Conservation (phyloP, 2,113 vertebrate species). For the Notothenia coriiceps region DNA sequence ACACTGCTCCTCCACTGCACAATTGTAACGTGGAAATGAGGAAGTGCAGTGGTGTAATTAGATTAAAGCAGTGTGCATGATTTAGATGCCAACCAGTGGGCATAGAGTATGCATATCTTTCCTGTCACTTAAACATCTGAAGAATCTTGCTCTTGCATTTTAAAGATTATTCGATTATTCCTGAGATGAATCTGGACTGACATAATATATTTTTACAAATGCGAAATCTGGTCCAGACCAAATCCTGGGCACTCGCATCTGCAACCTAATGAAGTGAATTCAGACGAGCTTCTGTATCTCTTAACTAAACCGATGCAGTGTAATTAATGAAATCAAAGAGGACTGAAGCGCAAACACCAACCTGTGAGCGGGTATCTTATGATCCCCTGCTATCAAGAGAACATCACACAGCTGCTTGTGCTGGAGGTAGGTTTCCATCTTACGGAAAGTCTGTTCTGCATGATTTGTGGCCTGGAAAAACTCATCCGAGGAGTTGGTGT, state of each 20-base stretch:
- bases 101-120: constrained; percentile 20
- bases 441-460: constrained; percentile 93
- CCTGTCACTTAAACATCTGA: constrained; percentile 11
- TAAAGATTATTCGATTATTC: constrained; percentile 16
- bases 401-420: constrained; percentile 97
- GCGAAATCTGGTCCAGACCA: constrained; percentile 16
- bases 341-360: constrained; percentile 68
- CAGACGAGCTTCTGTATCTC: constrained; percentile 34
- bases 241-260: constrained; percentile 8
- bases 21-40: constrained; percentile 39
- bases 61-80: constrained; percentile 33
- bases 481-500: constrained; percentile 87
- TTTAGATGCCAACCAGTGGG: constrained; percentile 50
- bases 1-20: constrained; percentile 6
- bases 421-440: constrained; percentile 96
- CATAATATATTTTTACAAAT: neutral
- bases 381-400: constrained; percentile 92
- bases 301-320: constrained; percentile 26
- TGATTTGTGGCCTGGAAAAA: constrained; percentile 93
- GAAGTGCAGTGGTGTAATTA: constrained; percentile 46
- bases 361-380: constrained; percentile 97
- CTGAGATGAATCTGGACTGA: constrained; percentile 8
- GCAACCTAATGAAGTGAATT: constrained; percentile 46
- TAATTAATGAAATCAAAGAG: constrained; percentile 61
- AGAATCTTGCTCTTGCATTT: constrained; percentile 40